These are phyloP conservation scores for Heliconius ismenius DNA, from an alignment of 2,888 invertebrate species.

Conservation along the genomic window DNA sequence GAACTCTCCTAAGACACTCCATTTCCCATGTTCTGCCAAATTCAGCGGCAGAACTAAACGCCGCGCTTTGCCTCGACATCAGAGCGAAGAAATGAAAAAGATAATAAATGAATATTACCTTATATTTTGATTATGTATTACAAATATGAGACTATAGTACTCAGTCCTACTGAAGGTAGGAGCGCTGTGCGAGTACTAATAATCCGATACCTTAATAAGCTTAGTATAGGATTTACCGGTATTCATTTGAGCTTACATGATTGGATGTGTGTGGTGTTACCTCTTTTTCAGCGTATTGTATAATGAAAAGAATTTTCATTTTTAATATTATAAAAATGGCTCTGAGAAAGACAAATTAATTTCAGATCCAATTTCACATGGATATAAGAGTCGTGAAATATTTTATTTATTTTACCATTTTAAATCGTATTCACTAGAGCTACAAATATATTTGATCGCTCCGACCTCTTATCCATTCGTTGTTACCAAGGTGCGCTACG, in stretches of 20 bases:
- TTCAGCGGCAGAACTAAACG: too few relatives aligned
- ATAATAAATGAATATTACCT: too few relatives aligned
- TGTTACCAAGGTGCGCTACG: too few relatives aligned
- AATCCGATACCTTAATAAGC: slow-evolving; percentile 22
- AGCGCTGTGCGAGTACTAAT: background rate
- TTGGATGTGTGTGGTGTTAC: slow-evolving; percentile 8
- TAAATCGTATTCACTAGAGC: too few relatives aligned
- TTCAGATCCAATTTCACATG: background rate
- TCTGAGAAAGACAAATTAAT: background rate
- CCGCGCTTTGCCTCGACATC: too few relatives aligned
- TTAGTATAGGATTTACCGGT: slow-evolving; percentile 15
- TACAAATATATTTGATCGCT: too few relatives aligned
- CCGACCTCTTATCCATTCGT: too few relatives aligned
- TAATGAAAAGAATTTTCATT: background rate
- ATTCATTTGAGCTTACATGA: slow-evolving; percentile 18
- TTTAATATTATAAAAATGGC: background rate
- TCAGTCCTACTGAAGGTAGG: background rate
- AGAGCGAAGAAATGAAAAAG: too few relatives aligned
- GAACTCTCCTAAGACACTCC: too few relatives aligned
- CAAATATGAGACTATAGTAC: background rate
- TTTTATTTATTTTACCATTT: too few relatives aligned
- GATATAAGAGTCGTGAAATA: too few relatives aligned
- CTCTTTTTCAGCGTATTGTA: background rate
- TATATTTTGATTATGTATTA: background rate
- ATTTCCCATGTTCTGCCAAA: too few relatives aligned